phyloP scores from a whole-genome alignment of 2,113 vertebrate species.

The Prinia subflava region DNA sequence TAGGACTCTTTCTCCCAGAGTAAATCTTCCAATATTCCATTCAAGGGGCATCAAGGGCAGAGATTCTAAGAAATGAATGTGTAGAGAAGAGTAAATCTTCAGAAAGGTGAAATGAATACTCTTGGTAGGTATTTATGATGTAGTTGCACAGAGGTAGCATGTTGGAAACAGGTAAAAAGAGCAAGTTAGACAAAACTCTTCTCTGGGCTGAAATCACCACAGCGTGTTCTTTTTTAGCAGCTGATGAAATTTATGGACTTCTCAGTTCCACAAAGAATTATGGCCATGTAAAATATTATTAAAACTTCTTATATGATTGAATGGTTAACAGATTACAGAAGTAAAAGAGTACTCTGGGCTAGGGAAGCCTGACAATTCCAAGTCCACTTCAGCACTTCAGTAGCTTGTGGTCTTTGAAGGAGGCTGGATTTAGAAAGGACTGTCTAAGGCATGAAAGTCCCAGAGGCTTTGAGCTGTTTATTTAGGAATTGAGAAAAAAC shows the following conservation, averaged over 20 bases:
- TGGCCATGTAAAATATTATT: constrained; percentile 64
- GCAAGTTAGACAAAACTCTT: not conserved
- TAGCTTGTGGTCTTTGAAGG: not conserved
- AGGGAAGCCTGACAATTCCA: constrained; percentile 17
- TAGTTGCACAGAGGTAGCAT: not conserved
- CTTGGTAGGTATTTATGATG: not conserved
- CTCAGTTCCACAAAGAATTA: constrained; percentile 60
- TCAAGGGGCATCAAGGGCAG: not conserved
- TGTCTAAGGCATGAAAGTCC: not conserved
- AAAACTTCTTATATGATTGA: constrained; percentile 55
- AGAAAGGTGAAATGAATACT: not conserved
- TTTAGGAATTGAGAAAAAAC: constrained; percentile 47
- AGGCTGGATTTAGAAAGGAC: not conserved
- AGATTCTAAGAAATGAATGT: not conserved
- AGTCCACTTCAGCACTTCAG: not conserved
- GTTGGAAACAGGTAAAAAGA: not conserved
- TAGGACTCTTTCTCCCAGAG: not conserved
- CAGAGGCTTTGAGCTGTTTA: constrained; percentile 16
- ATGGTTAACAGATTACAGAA: constrained; percentile 40
- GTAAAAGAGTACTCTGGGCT: not conserved
- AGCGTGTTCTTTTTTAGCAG: not conserved
- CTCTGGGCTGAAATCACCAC: not conserved
- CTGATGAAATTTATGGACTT: constrained; percentile 5
- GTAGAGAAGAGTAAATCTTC: not conserved
- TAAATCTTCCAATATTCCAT: not conserved